Percentiles rank a stretch among this genome's conserved stretches.
Evolutionary conservation across 2,797 vertebrate genomes (phyloP).

Genomic region (Neostethus bicornis): DNA sequence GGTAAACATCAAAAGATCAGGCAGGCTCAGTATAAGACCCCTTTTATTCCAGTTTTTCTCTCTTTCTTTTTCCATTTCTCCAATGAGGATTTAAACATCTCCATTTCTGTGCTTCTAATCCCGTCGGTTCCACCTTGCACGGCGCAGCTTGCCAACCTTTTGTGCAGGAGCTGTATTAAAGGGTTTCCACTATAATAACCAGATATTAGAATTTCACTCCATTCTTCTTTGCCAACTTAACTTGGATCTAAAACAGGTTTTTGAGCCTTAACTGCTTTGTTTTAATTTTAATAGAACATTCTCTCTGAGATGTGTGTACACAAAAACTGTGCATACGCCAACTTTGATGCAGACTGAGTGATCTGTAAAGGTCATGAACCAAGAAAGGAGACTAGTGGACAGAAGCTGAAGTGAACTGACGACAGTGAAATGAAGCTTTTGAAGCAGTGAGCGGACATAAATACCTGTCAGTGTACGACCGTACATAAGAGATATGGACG

Average conservation of each 20-base stretch:
- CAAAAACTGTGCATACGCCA: too few relatives aligned
- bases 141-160: slow-evolving; percentile 12
- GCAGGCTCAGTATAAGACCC: slow-evolving; percentile 1
- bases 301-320: too few relatives aligned
- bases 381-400: too few relatives aligned
- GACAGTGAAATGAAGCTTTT: too few relatives aligned
- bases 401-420: too few relatives aligned
- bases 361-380: too few relatives aligned
- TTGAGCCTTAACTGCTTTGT: too few relatives aligned
- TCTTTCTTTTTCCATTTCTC: neutral
- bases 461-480: too few relatives aligned
- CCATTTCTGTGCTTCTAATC: slow-evolving; percentile 43
- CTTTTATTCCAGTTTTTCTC: neutral
- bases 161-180: slow-evolving; percentile 37
- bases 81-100: slow-evolving; percentile 26
- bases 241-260: slow-evolving; percentile 1
- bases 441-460: too few relatives aligned
- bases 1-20: slow-evolving; percentile 51
- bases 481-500: too few relatives aligned
- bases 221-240: slow-evolving; percentile 22
- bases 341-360: too few relatives aligned
- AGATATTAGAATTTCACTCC: slow-evolving; percentile 38
- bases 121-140: slow-evolving; percentile 19
- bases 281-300: too few relatives aligned
- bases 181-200: slow-evolving; percentile 42